These are phyloP conservation scores for Apostichopus californicus DNA, from an alignment of 35 echinoderm and acorn worm species.

Conservation along the genomic window DNA sequence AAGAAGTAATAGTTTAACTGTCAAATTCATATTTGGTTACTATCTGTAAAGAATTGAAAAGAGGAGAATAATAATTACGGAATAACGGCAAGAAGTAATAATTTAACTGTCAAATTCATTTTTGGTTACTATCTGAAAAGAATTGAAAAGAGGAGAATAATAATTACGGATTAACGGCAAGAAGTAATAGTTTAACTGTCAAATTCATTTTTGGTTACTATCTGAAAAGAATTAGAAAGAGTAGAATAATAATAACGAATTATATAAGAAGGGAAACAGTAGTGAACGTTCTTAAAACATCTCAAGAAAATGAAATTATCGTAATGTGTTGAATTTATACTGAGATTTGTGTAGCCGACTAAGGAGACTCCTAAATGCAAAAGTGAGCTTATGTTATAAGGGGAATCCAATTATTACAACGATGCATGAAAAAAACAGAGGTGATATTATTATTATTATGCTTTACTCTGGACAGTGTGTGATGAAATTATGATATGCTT, in stretches of 20 bases:
- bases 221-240: not conserved
- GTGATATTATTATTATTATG: too few species aligned
- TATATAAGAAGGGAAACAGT: not conserved
- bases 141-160: not conserved
- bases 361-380: too few species aligned
- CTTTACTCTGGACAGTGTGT: too few species aligned
- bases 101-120: conserved; percentile 34
- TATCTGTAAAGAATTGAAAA: too few species aligned
- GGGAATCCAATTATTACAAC: too few species aligned
- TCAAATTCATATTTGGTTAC: conserved; percentile 20
- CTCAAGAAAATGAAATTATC: too few species aligned
- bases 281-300: too few species aligned
- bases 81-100: not conserved
- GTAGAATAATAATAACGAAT: not conserved
- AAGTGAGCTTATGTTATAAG: too few species aligned
- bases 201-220: conserved; percentile 12
- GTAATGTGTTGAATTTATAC: too few species aligned
- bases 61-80: not conserved
- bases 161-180: not conserved
- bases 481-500: too few species aligned
- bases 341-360: too few species aligned
- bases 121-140: not conserved
- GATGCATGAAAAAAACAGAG: too few species aligned
- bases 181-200: not conserved
- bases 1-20: conserved; percentile 16